These are phyloP conservation scores for Platycheirus albimanus DNA, from an alignment of 2,888 invertebrate species.

Conservation along the genomic window DNA sequence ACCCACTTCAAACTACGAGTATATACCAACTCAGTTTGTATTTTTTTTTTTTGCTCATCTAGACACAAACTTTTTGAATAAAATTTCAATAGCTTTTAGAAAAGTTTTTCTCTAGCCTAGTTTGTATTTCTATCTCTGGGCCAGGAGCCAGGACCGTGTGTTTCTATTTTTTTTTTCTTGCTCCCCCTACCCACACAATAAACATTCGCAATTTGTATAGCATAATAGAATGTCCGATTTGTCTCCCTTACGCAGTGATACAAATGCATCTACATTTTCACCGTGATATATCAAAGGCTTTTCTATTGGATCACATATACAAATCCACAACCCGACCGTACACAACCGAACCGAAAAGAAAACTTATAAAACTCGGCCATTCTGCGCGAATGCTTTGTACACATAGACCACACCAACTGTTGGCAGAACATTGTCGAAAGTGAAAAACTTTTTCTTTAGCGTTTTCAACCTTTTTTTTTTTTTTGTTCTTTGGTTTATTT, in stretches of 20 bases:
- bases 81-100: constrained; percentile 28
- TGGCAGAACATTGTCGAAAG: constrained; percentile 58
- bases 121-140: constrained; percentile 7
- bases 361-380: constrained; percentile 64
- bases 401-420: constrained; percentile 59
- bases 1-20: neutral
- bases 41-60: constrained; percentile 16
- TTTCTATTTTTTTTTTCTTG: neutral
- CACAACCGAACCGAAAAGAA: constrained; percentile 58
- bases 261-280: constrained; percentile 14
- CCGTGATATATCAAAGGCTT: constrained; percentile 27
- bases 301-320: constrained; percentile 29
- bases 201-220: constrained; percentile 26
- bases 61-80: constrained; percentile 30
- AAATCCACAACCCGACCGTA: constrained; percentile 62
- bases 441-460: constrained; percentile 61
- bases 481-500: constrained; percentile 37
- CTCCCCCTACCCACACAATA: neutral
- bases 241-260: constrained; percentile 8
- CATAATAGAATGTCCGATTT: constrained; percentile 20
- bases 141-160: neutral
- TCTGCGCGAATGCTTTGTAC: constrained; percentile 58
- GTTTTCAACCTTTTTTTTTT: constrained; percentile 51
- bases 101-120: constrained; percentile 6
- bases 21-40: neutral